Evolutionary conservation across 2,888 invertebrate genomes (phyloP).

Genomic region (Rhingia rostrata): DNA sequence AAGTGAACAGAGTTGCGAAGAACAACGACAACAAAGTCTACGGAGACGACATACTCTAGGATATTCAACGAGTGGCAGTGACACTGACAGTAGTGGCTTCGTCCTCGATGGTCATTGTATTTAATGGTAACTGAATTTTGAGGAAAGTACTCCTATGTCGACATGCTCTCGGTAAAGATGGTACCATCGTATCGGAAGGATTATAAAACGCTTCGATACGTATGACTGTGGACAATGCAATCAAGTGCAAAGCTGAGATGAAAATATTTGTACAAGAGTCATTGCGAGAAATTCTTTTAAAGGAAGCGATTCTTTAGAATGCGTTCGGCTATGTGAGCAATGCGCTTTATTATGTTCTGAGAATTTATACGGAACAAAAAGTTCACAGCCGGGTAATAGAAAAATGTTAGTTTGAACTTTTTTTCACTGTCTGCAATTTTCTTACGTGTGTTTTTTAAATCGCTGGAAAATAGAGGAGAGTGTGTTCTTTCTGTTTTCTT

Average conservation of each 20-base stretch:
- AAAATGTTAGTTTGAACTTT: slow-evolving; percentile 19
- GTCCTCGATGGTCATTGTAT: slow-evolving; percentile 57
- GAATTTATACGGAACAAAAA: slow-evolving; percentile 51
- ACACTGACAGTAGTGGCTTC: slow-evolving; percentile 43
- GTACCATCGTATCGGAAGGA: slow-evolving; percentile 31
- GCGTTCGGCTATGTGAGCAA: slow-evolving; percentile 57
- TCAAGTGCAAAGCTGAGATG: slow-evolving; percentile 74
- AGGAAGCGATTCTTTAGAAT: slow-evolving; percentile 56
- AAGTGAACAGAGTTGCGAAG: slow-evolving; percentile 11
- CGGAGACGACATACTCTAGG: not conserved
- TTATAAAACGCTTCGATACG: slow-evolving; percentile 71
- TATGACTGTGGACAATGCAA: slow-evolving; percentile 68
- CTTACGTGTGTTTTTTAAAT: not conserved
- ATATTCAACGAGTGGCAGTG: slow-evolving; percentile 53
- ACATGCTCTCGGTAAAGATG: slow-evolving; percentile 13
- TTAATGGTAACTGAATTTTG: slow-evolving; percentile 68
- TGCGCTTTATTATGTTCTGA: slow-evolving; percentile 60
- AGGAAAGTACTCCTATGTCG: slow-evolving; percentile 47
- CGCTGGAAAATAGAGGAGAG: no score
- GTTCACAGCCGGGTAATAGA: slow-evolving; percentile 24
- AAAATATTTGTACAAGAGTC: slow-evolving; percentile 55
- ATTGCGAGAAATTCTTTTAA: slow-evolving; percentile 40
- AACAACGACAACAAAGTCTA: not conserved
- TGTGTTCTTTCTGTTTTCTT: no score
- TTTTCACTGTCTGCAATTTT: not conserved